Base-by-base conservation (phyloP, 2,797 vertebrate genomes). In the Argyrosomus regius region DNA sequence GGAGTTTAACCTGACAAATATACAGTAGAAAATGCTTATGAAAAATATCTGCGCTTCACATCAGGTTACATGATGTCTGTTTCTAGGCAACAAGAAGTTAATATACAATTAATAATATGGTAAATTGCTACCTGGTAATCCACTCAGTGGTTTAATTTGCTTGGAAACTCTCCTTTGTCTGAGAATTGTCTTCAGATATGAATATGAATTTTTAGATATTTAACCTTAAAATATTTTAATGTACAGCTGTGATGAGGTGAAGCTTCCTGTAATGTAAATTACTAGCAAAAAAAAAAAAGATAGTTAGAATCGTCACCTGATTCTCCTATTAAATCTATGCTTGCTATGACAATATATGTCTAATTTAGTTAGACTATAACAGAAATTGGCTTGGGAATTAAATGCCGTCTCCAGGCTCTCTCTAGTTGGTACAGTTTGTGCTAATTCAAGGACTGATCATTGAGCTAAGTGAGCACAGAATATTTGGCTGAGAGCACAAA, bases 51-150 rank as follows among this genome's bases (percentile, higher is more conserved):
- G 72, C 20, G 57, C 84, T 82, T 93, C 91, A 76, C 81, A 75
- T 84, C 43, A 61, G 72, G 81, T 81, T 54, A 64, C 60, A 75
- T 78, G 76, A 90, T 86, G 78, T 84, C 89, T 90, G 95, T 96
- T 95, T 88, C 94, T 92, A 95, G 89, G 95, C 93, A 95, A 96
- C 94, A 48, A 75, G 77, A 89, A 90, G 79, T 91, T 94, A 93
- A 95, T 94, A 88, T 93, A 93, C 93, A 95, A 94, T 95, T 95
- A 92, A 94, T 95, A 92, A 94, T 94, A 92, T 93, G 87, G 93
- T 82, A 93, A 89, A 92, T 90, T 94, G 80, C 80, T 68, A 79
- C 89, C 80, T 88, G 85, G 87, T 91, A 93, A 90, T 92, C 78
- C 77, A 91, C 84, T 88, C 75, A 75, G 77, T 86, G 84, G 75